phyloP scores from a whole-genome alignment of 2,888 invertebrate species.

The Rosalia funebris region DNA sequence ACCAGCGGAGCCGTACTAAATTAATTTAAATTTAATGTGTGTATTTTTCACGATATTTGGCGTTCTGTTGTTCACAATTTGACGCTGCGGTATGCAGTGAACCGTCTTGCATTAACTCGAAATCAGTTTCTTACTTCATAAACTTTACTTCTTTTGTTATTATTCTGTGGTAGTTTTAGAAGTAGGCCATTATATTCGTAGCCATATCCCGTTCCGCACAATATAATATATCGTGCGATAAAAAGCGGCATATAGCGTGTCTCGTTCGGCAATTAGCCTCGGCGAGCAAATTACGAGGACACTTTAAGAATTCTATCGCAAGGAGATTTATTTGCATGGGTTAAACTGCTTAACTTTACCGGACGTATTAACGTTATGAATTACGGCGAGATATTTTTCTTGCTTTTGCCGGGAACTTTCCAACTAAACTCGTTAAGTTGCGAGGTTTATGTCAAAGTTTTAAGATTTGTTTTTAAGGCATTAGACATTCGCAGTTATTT shows the following conservation, averaged over 20 bases:
- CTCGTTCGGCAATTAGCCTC: conserved; percentile 9
- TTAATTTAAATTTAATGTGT: too few species aligned
- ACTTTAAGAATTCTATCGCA: conserved; percentile 17
- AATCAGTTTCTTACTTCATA: too few species aligned
- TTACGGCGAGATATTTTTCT: conserved; percentile 32
- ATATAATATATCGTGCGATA: too few species aligned
- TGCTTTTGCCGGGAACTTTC: conserved; percentile 26
- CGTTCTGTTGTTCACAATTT: too few species aligned
- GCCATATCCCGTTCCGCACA: too few species aligned
- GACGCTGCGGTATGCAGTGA: too few species aligned
- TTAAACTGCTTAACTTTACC: conserved; percentile 33
- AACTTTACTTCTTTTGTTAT: too few species aligned
- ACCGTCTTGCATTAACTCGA: too few species aligned
- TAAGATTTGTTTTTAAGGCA: conserved; percentile 25
- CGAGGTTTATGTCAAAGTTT: conserved; percentile 26
- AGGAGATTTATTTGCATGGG: conserved; percentile 29
- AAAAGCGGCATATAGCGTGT: not conserved
- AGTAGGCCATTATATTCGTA: too few species aligned
- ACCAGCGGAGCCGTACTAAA: too few species aligned
- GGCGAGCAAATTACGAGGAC: conserved; percentile 10
- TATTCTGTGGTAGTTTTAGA: too few species aligned
- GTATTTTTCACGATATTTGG: too few species aligned
- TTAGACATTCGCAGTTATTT: conserved; percentile 18
- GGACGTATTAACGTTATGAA: conserved; percentile 33
- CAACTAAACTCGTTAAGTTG: conserved; percentile 25